These are phyloP conservation scores for Epizoanthus scotinus DNA, from an alignment of 92 coral and sea anemone species.

Conservation along the genomic window DNA sequence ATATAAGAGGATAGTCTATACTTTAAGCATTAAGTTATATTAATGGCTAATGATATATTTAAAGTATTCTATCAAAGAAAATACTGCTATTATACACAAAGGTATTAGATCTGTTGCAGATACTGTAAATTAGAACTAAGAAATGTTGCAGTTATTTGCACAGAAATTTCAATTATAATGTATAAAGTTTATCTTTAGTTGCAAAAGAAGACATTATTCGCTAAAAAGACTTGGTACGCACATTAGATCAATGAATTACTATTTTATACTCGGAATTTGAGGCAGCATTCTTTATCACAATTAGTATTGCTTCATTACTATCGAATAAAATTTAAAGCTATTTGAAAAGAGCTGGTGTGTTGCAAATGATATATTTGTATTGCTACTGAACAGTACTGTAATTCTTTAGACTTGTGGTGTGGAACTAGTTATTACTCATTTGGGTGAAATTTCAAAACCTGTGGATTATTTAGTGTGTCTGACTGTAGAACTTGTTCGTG, in stretches of 20 bases:
- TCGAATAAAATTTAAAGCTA: slow-evolving; percentile 4
- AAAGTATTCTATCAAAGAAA: slow-evolving; percentile 15
- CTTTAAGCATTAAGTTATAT: slow-evolving; percentile 2
- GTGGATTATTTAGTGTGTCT: background rate
- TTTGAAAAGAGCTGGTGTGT: slow-evolving; percentile 4
- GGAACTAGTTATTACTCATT: background rate
- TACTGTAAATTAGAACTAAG: background rate
- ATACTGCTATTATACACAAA: background rate
- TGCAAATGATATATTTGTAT: background rate
- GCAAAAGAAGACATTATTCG: slow-evolving; percentile 14
- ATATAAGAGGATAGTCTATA: background rate
- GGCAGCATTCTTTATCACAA: background rate
- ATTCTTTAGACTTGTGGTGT: background rate
- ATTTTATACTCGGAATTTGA: background rate
- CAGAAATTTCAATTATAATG: slow-evolving; percentile 10
- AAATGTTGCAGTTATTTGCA: slow-evolving; percentile 21
- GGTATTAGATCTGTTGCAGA: background rate
- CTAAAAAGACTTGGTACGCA: background rate
- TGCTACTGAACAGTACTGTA: background rate
- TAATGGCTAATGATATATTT: slow-evolving; percentile 4
- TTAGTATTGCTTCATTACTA: background rate
- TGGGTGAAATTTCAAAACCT: background rate
- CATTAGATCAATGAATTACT: background rate
- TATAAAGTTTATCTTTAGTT: background rate
- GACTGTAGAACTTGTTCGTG: background rate